A percentile compares a stretch with the other conserved stretches of the same genome.
These are phyloP conservation scores for Rhineura floridana DNA, from an alignment of 2,113 vertebrate species.

Conservation along the genomic window DNA sequence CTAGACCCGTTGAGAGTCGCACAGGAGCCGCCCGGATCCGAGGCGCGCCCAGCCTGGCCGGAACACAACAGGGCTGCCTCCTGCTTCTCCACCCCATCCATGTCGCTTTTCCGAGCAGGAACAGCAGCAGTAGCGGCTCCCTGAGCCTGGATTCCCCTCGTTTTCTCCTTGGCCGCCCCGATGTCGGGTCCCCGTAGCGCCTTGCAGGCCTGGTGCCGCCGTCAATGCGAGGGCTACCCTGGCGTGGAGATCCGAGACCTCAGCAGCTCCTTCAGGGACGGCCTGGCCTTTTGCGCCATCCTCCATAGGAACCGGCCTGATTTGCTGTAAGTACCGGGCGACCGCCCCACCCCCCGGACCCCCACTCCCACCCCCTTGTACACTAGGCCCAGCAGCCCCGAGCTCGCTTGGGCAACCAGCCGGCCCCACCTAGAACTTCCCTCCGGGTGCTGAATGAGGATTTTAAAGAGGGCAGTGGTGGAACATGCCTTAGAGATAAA, in stretches of 20 bases:
- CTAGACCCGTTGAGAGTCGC: neutral
- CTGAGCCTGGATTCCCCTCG: neutral
- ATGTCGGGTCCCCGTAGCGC: slow-evolving; percentile 88
- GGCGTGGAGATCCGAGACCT: slow-evolving; percentile 91
- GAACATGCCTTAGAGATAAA: too few relatives aligned
- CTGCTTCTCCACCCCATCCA: neutral
- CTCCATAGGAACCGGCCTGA: slow-evolving; percentile 94
- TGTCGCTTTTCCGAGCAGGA: neutral
- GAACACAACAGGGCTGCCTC: neutral
- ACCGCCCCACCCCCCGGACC: neutral
- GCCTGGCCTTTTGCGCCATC: slow-evolving; percentile 94
- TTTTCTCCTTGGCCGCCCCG: slow-evolving; percentile 6
- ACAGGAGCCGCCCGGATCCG: neutral
- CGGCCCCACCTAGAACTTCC: neutral
- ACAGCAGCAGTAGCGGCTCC: neutral
- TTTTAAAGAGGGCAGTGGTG: too few relatives aligned
- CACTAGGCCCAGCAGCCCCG: slow-evolving; percentile 52
- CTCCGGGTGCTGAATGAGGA: neutral
- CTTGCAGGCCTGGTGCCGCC: slow-evolving; percentile 93
- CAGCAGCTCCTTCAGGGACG: slow-evolving; percentile 92
- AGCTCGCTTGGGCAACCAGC: neutral
- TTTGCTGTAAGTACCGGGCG: slow-evolving; percentile 84
- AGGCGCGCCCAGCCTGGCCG: neutral
- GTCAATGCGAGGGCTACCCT: slow-evolving; percentile 86
- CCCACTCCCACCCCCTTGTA: neutral